Evolutionary conservation across 1,140 invertebrate genomes (phyloP).

Genomic region (Cotesia vestalis): DNA sequence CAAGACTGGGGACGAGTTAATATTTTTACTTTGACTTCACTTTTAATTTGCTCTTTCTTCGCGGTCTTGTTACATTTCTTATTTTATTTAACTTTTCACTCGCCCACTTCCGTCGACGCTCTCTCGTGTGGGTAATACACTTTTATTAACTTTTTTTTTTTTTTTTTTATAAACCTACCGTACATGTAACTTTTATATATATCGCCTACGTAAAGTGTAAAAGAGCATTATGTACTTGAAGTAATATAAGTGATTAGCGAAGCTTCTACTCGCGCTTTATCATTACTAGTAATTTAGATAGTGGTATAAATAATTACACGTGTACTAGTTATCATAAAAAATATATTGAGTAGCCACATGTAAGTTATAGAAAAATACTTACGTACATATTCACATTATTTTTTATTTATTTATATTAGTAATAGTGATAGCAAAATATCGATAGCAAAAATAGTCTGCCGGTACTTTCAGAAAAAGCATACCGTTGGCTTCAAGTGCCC

Average conservation of each 20-base stretch:
- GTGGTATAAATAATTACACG: too few relatives aligned
- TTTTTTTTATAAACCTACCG: background rate
- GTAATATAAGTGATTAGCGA: too few relatives aligned
- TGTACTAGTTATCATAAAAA: too few relatives aligned
- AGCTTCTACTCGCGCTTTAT: too few relatives aligned
- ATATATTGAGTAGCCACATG: too few relatives aligned
- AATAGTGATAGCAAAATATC: constrained; percentile 41
- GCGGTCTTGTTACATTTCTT: constrained; percentile 1
- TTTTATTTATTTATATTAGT: constrained; percentile 28
- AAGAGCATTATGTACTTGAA: too few relatives aligned
- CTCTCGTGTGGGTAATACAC: constrained; percentile 15
- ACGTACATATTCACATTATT: too few relatives aligned
- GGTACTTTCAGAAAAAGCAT: constrained; percentile 88
- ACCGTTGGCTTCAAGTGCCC: constrained; percentile 96
- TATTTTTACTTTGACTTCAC: background rate
- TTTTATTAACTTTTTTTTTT: background rate
- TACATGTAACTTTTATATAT: too few relatives aligned
- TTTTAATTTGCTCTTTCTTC: background rate
- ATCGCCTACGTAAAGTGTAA: too few relatives aligned
- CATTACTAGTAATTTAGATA: too few relatives aligned
- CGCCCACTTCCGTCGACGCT: constrained; percentile 12
- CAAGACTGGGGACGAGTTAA: background rate
- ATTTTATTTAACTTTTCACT: constrained; percentile 1
- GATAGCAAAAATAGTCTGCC: constrained; percentile 35
- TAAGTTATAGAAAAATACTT: too few relatives aligned